Conservation (phyloP, 1,140 invertebrate species). For the Eciton burchellii region DNA sequence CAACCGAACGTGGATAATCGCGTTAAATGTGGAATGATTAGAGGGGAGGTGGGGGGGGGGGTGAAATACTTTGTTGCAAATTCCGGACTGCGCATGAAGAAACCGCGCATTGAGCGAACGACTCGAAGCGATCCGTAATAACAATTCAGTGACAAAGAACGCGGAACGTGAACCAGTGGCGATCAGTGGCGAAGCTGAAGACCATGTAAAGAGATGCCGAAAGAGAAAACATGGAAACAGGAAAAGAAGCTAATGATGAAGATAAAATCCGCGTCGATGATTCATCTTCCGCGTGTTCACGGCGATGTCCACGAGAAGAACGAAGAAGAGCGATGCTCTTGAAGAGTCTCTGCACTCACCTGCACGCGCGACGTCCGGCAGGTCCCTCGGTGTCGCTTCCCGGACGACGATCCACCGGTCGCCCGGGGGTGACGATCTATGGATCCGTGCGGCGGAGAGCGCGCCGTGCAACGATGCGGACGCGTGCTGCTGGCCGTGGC, state of each 20-base stretch:
- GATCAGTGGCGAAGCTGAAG: neutral
- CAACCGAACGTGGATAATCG: neutral
- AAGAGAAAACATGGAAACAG: neutral
- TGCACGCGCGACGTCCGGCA: conserved; percentile 51
- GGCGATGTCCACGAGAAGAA: neutral
- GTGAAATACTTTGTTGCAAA: neutral
- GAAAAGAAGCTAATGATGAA: neutral
- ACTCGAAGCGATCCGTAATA: no score
- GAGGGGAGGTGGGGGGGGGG: no score
- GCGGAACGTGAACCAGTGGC: neutral
- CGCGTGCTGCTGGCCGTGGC: conserved; percentile 76
- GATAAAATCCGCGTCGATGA: neutral
- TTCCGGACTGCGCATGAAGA: neutral
- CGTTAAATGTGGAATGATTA: neutral
- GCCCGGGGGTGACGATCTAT: conserved; percentile 60
- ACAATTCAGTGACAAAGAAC: no score
- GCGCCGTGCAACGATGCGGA: conserved; percentile 14
- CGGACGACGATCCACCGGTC: conserved; percentile 46
- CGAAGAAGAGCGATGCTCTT: neutral
- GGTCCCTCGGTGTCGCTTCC: conserved; percentile 14
- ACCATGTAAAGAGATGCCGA: neutral
- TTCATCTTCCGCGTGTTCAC: neutral
- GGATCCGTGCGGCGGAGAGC: conserved; percentile 25
- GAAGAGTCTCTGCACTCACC: conserved; percentile 59
- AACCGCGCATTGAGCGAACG: no score